These are phyloP conservation scores for Drosophila repletoides DNA, from an alignment of 1,140 invertebrate genomes.

Conservation along the genomic window DNA sequence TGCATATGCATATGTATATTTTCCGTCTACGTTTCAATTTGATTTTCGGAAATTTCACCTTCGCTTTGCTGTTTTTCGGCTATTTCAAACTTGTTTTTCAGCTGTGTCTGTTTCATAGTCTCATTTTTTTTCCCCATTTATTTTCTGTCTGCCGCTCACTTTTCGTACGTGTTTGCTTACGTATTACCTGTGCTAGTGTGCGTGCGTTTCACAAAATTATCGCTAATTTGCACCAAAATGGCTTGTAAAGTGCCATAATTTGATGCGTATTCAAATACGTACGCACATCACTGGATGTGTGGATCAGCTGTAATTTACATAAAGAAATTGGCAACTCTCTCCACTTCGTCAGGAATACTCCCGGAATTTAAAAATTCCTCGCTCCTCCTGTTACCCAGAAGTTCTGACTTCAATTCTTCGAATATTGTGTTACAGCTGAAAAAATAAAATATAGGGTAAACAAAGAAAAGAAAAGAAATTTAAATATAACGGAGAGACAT, in stretches of 20 bases:
- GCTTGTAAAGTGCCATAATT: slow-evolving; percentile 58
- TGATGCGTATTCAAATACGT: slow-evolving; percentile 41
- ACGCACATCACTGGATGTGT: slow-evolving; percentile 15
- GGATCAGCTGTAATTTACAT: slow-evolving; percentile 63
- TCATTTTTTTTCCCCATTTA: slow-evolving; percentile 36
- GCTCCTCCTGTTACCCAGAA: no score
- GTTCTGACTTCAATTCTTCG: no score
- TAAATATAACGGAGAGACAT: no score
- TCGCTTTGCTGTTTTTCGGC: slow-evolving; percentile 77
- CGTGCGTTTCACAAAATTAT: slow-evolving; percentile 60
- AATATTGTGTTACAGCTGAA: no score
- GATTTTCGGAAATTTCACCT: slow-evolving; percentile 78
- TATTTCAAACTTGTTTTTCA: slow-evolving; percentile 77
- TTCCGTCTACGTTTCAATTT: slow-evolving; percentile 78
- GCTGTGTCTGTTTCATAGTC: slow-evolving; percentile 58
- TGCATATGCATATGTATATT: slow-evolving; percentile 64
- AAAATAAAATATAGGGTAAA: no score
- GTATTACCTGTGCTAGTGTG: slow-evolving; percentile 67
- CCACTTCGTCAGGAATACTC: no score
- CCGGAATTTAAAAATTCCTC: no score
- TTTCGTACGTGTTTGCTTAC: slow-evolving; percentile 73
- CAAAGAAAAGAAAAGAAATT: no score
- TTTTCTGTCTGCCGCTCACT: slow-evolving; percentile 68
- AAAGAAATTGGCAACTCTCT: slow-evolving; percentile 50
- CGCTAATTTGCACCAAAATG: slow-evolving; percentile 60